phyloP scores from a whole-genome alignment of 2,888 invertebrate species.

The Laspeyria flexula region DNA sequence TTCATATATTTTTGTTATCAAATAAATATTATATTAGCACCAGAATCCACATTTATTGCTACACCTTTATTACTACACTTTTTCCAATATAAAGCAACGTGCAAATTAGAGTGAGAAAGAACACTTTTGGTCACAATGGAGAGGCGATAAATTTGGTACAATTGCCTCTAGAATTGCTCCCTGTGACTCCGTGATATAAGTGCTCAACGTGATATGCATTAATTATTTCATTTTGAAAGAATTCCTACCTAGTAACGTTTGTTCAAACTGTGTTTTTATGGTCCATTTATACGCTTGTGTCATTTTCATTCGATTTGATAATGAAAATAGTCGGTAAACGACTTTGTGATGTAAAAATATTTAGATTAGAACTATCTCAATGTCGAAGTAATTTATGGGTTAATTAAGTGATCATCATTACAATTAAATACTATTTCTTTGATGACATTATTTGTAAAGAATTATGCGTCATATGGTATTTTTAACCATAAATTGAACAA shows the following conservation, averaged over 20 bases:
- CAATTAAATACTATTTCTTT: no score
- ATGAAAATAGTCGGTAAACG: not conserved
- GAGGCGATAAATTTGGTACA: slow-evolving; percentile 56
- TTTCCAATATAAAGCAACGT: not conserved
- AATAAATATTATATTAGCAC: no score
- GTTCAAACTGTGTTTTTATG: not conserved
- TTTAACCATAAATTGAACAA: no score
- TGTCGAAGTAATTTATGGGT: no score
- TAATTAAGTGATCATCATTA: no score
- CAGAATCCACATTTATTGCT: no score
- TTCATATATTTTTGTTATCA: no score
- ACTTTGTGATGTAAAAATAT: not conserved
- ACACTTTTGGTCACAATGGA: slow-evolving; percentile 39
- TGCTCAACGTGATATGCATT: slow-evolving; percentile 51
- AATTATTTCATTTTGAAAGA: slow-evolving; percentile 36
- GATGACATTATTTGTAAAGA: no score
- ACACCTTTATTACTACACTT: not conserved
- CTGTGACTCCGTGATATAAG: slow-evolving; percentile 53
- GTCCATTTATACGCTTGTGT: not conserved
- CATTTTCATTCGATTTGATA: not conserved
- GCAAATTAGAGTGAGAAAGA: slow-evolving; percentile 16
- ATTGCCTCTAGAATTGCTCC: slow-evolving; percentile 53
- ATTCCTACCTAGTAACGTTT: slow-evolving; percentile 16
- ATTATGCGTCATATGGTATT: no score
- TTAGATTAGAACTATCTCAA: no score